Percentiles rank a stretch among this genome's conserved stretches.
Conservation (phyloP, 23 tunicate genomes). For the Halocynthia aurantium region DNA sequence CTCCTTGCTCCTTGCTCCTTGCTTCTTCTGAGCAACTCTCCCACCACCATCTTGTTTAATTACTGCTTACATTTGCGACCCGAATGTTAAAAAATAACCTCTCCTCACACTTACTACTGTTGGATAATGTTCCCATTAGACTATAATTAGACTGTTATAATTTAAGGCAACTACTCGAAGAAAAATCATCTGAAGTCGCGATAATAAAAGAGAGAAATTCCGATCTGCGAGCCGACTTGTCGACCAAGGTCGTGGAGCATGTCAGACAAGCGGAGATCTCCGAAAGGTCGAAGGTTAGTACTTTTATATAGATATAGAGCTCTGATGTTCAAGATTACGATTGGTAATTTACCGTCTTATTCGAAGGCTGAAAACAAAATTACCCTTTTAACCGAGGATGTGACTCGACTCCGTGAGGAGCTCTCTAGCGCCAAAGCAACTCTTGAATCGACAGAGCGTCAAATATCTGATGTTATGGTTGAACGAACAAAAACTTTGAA, state of each 20-base stretch:
- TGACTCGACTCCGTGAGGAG: slow-evolving; percentile 44
- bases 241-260: slow-evolving; percentile 42
- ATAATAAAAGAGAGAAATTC: slow-evolving; percentile 47
- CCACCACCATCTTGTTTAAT: no score
- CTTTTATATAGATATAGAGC: not conserved
- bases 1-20: no score
- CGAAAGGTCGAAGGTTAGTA: slow-evolving; percentile 54
- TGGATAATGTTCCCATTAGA: no score
- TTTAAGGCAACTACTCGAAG: slow-evolving; percentile 28
- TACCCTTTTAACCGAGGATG: slow-evolving; percentile 28
- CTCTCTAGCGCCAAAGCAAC: slow-evolving; percentile 52
- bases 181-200: slow-evolving; percentile 37
- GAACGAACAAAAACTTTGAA: slow-evolving; percentile 56
- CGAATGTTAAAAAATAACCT: not conserved
- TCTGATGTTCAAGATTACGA: not conserved
- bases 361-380: slow-evolving; percentile 47
- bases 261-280: slow-evolving; percentile 63
- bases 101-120: not conserved
- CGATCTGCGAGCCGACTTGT: slow-evolving; percentile 50
- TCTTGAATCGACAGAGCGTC: slow-evolving; percentile 56
- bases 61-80: no score
- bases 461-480: slow-evolving; percentile 48
- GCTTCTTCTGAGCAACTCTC: no score
- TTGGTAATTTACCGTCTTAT: not conserved
- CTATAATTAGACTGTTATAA: not conserved